Evolutionary conservation across 1,140 invertebrate species (phyloP).

Genomic region (Octopus sinensis): DNA sequence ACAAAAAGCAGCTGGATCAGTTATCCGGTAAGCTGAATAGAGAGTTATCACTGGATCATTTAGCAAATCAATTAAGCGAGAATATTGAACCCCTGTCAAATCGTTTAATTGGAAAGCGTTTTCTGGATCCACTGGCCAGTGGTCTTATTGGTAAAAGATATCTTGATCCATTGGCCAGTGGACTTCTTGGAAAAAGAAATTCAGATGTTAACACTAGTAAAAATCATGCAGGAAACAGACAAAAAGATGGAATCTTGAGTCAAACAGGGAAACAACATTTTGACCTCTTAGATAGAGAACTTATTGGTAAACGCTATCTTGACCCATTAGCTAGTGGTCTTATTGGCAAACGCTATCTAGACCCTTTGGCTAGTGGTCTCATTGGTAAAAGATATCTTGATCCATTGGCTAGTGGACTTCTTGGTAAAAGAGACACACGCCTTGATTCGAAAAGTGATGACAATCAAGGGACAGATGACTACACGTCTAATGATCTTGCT

Average conservation of each 20-base stretch:
- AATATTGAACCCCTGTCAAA: slow-evolving; percentile 7
- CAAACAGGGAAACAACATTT: slow-evolving; percentile 26
- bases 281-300: slow-evolving; percentile 20
- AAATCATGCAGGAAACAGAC: slow-evolving; percentile 27
- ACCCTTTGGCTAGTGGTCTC: slow-evolving; percentile 32
- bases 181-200: slow-evolving; percentile 3
- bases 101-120: slow-evolving; percentile 10
- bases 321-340: slow-evolving; percentile 36
- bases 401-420: slow-evolving; percentile 33
- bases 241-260: slow-evolving; percentile 27
- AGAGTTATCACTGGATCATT: too few relatives aligned
- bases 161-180: slow-evolving; percentile 14
- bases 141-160: slow-evolving; percentile 32
- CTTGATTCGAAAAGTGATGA: too few relatives aligned
- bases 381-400: slow-evolving; percentile 38
- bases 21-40: too few relatives aligned
- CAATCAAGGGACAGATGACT: background rate
- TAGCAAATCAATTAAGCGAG: too few relatives aligned
- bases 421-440: slow-evolving; percentile 23
- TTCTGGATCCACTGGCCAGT: slow-evolving; percentile 23
- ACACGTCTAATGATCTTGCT: slow-evolving; percentile 22
- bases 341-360: slow-evolving; percentile 37
- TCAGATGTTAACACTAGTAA: slow-evolving; percentile 20
- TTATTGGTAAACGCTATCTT: slow-evolving; percentile 26
- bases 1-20: too few relatives aligned